Evolutionary conservation across 2,888 invertebrate genomes (phyloP), one percentile per base, ranked within the genome.

Genomic region (Meteorus cinctellus): DNA sequence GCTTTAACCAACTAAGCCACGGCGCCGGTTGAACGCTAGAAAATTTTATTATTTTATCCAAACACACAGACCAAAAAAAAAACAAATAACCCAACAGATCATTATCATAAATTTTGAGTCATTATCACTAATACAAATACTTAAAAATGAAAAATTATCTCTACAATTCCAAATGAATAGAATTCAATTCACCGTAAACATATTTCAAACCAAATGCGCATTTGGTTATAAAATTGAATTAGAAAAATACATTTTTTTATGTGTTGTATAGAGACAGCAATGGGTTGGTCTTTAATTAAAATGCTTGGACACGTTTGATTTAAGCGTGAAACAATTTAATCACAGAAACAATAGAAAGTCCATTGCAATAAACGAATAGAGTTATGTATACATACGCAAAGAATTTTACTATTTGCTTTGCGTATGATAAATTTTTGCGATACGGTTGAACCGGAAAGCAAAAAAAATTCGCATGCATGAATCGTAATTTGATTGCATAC

Each of bases 1-100:
- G 92, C 92, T 92, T 92, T 92, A 92, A 94, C 94, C 94, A 94
- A 94, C 94, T 94, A 94, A 94, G 94, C 93, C 93, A 93, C 92
- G 91, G 91, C 92, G 92, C 94, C 68, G 27, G 24, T 45, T 12
- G 24, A 45, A 0, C 90, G 86, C 71, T 34, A 4, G 29, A 1
- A 41, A 2, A 41, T 2, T 41, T 41, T 34, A 41, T 41, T 41
- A 12, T 41, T 12, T 12, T 12, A 41, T 41, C 1, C 6, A 12
- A n/a, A n/a, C 14, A 48, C 14, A 2, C 4, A 45, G 12, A 45
- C 2, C 4, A n/a, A 48, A 48, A 16, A n/a, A n/a, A 19, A 19
- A 4, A 55, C 19, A 4, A n/a, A 55, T 19, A 55, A 55, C 0
- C n/a, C 16, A n/a, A 16, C 16, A 16, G 19, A 24, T 55, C 1